Evolutionary conservation across 37 sponge, comb jelly and placozoan species (phyloP).

Genomic region (Lycopodina hypogea): DNA sequence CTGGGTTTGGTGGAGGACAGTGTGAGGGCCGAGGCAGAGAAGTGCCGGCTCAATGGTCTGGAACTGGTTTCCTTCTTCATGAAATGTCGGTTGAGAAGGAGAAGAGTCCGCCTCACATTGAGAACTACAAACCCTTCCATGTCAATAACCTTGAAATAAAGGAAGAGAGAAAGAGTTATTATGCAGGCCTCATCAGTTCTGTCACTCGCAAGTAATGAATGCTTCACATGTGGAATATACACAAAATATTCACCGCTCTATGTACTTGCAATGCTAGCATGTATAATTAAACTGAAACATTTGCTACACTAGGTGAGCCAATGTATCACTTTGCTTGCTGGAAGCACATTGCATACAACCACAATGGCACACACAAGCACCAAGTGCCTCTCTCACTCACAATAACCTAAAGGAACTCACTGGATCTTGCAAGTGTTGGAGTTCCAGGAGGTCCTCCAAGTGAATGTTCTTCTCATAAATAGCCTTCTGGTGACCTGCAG

Average conservation of each 20-base stretch:
- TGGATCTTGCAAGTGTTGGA: constrained; percentile 75
- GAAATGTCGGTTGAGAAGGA: constrained; percentile 65
- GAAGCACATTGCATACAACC: too few species aligned
- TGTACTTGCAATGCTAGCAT: not conserved
- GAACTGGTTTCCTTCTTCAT: constrained; percentile 47
- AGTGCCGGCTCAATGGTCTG: constrained; percentile 67
- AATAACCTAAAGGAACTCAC: constrained; percentile 60
- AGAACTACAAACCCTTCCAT: constrained; percentile 82
- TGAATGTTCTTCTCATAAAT: constrained; percentile 68
- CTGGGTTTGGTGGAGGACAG: constrained; percentile 3
- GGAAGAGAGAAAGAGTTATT: constrained; percentile 3
- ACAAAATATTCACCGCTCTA: not conserved
- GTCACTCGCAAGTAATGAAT: too few species aligned
- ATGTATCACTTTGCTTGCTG: too few species aligned
- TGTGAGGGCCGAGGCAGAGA: constrained; percentile 30
- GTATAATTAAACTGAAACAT: too few species aligned
- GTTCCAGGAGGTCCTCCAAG: constrained; percentile 82
- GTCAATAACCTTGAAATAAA: constrained; percentile 59
- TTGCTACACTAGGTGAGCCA: too few species aligned
- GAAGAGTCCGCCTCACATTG: constrained; percentile 68
- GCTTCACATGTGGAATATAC: too few species aligned
- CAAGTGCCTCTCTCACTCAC: too few species aligned
- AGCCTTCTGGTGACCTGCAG: constrained; percentile 64
- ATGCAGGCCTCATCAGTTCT: not conserved
- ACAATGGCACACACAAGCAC: too few species aligned